Base-by-base conservation (phyloP, 2,888 invertebrate genomes). In the Antitype chi region DNA sequence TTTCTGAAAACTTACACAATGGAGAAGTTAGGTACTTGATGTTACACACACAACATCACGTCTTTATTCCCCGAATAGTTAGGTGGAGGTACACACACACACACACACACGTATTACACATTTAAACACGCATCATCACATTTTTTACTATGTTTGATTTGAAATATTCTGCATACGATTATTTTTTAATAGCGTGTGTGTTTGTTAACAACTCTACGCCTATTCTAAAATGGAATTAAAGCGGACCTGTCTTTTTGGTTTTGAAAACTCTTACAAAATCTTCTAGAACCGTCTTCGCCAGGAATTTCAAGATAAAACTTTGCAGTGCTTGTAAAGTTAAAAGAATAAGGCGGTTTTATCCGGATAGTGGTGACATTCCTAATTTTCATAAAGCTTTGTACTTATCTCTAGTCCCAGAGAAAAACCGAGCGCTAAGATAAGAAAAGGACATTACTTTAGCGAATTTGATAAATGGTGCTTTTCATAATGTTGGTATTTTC, bases 401-500 rank as follows among this genome's bases (percentile, higher is more conserved):
- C 60, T 69, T 81, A 81, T 81, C 81, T 81, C 55, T 5, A 59
- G 60, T 47, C 15, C 32, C 59, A 70, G 59, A 78, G 72, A 76
- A 74, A 76, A 75, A 78, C 57, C 70, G 62, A 53, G 72, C 63
- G 53, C 9, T 23, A 8, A 71, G 71, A 73, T 70, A 76, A 74
- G 49, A 71, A 76, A 82, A 70, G n/a, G 43, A 69, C 55, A 79
- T 75, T 57, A 66, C 72, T 66, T 80, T 76, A 59, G 64, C 55
- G 64, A 70, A 72, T 80, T 80, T 84, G 76, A 80, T 70, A 80
- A 82, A 83, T 70, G 64, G 67, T 63, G 28, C 75, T 71, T 62
- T 70, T 64, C 64, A 77, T 71, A 59, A 69, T 78, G 64, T 60
- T 55, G 8, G 49, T 76, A 67, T 70, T 80, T 70, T 60, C 70